Conservation (phyloP, 2,113 vertebrate genomes). For the Leucoraja erinaceus region DNA sequence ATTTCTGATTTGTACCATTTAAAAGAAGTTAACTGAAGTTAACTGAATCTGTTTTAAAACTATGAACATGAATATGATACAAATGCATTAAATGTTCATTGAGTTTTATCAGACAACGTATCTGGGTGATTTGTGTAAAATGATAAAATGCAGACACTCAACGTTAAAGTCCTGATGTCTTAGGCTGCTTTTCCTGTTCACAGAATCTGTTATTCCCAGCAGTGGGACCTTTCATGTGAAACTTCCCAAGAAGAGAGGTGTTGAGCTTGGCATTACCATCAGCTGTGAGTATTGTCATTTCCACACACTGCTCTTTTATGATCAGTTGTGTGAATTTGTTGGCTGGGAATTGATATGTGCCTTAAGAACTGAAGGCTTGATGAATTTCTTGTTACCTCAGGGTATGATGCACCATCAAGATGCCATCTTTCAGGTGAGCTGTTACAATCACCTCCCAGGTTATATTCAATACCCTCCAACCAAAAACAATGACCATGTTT, state of each 20-base stretch:
- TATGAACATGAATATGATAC: neutral
- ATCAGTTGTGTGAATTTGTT: no score
- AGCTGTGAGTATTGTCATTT: slow-evolving; percentile 75
- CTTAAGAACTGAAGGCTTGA: neutral
- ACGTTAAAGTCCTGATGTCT: neutral
- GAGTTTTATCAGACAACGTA: neutral
- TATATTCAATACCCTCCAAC: neutral
- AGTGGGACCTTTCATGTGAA: slow-evolving; percentile 97
- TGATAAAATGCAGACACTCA: neutral
- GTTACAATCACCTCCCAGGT: neutral
- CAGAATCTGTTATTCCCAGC: slow-evolving; percentile 93
- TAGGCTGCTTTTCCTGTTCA: neutral
- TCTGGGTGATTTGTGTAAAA: neutral
- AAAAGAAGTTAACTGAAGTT: neutral
- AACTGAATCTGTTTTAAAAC: neutral
- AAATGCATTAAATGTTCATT: neutral
- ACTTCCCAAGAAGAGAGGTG: slow-evolving; percentile 85
- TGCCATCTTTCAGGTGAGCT: neutral
- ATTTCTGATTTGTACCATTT: neutral
- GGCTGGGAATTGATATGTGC: neutral
- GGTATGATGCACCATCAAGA: neutral
- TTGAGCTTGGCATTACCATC: slow-evolving; percentile 94
- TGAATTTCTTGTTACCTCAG: neutral
- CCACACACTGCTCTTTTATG: neutral
- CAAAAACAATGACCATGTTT: neutral